Percentiles rank a stretch among this genome's conserved stretches.
Evolutionary conservation across 2,113 vertebrate species (phyloP).

Genomic region (Amazona vittata): DNA sequence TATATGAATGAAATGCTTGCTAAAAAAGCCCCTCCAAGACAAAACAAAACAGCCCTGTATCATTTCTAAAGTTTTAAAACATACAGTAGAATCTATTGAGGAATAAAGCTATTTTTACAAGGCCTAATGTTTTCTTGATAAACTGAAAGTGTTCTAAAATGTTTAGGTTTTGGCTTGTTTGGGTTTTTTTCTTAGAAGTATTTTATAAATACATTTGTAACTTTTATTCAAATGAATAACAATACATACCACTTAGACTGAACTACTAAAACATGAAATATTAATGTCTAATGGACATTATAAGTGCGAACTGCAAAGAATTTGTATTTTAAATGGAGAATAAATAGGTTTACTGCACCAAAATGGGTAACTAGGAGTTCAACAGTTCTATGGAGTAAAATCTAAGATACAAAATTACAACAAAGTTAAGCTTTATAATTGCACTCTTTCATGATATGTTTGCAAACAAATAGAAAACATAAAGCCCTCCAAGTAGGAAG

Average conservation of each 20-base stretch:
- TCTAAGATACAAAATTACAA: background rate
- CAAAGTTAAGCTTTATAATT: constrained; percentile 4
- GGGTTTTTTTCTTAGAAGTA: background rate
- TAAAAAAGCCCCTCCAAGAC: background rate
- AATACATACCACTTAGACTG: background rate
- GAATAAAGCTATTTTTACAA: background rate
- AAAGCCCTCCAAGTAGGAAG: background rate
- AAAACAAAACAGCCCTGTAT: background rate
- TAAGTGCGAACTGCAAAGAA: background rate
- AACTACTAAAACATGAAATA: background rate
- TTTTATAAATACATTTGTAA: background rate
- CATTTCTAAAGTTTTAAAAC: constrained; percentile 41
- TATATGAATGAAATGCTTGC: constrained; percentile 46
- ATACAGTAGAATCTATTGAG: background rate
- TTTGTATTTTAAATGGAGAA: constrained; percentile 7
- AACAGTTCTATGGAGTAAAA: background rate
- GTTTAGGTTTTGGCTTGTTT: background rate
- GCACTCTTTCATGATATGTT: background rate
- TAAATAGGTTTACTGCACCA: background rate
- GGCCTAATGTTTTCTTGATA: background rate
- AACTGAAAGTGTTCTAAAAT: background rate
- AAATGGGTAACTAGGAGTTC: background rate
- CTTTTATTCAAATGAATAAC: background rate
- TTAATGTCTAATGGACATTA: background rate
- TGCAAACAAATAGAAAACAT: constrained; percentile 44